Evolutionary conservation across 1,140 invertebrate species (phyloP), one percentile per base, ranked within the genome.

Genomic region (Choristoneura fumiferana): DNA sequence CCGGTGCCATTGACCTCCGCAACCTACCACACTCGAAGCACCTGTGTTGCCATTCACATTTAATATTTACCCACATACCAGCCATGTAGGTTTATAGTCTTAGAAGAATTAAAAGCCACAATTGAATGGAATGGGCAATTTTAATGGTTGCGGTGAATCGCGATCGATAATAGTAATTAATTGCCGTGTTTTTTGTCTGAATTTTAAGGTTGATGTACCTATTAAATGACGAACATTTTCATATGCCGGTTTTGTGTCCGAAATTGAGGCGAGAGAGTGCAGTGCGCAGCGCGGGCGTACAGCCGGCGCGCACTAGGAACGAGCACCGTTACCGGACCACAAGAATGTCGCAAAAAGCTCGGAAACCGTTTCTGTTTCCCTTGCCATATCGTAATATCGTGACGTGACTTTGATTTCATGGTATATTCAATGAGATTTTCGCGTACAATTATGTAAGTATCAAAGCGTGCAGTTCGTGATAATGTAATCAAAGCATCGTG

Each of bases 351-450:
- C 76, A 73, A 78, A 84, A 84, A 85, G 67, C 63, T 55, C 71
- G 68, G 70, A 73, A 84, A 81, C 76, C 78, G 77, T 84, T 84
- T 81, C 81, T 82, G 72, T 85, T 85, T 84, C 78, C 87, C 79
- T 82, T 84, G 72, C 73, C 73, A 77, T 80, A 84, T 76, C 74
- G 70, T 81, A 73, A 81, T 79, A 78, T 80, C 60, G 69, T 78
- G 71, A 80, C 78, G 76, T 79, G 81, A 82, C 77, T 78, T 78
- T 73, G 74, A 81, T 80, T 84, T 84, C 71, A 80, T 78, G 78
- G 72, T 71, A 68, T 71, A 73, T 81, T 76, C 70, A 77, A 73
- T 74, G 62, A 73, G 39, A 55, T 70, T 69, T 69, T 76, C 62
- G 67, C 65, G 61, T 70, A 71, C 68, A 70, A 80, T 84, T 83